phyloP scores from a whole-genome alignment of 2,888 invertebrate genomes.

The Idaea aversata region DNA sequence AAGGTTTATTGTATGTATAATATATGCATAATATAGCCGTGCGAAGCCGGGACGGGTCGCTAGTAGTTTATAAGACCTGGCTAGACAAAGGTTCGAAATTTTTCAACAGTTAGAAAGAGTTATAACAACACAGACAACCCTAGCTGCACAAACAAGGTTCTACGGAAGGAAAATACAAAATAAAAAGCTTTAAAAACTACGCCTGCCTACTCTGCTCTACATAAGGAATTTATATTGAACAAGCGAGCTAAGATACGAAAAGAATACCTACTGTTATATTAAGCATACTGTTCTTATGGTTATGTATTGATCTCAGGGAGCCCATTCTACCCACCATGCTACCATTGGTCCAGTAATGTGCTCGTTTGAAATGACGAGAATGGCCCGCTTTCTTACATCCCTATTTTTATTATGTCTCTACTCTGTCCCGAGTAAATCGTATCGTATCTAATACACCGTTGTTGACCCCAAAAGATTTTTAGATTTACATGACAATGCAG shows the following conservation, averaged over 20 bases:
- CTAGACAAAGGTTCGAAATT: not conserved
- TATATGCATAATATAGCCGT: too few species aligned
- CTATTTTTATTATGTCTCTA: constrained; percentile 43
- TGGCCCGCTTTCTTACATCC: constrained; percentile 36
- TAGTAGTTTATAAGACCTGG: too few species aligned
- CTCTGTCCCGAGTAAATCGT: constrained; percentile 40
- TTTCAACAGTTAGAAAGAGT: too few species aligned
- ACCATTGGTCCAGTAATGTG: constrained; percentile 31
- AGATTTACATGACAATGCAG: constrained; percentile 40
- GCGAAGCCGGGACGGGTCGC: too few species aligned
- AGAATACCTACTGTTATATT: constrained; percentile 18
- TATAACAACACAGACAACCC: not conserved
- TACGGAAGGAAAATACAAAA: constrained; percentile 22
- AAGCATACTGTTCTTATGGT: constrained; percentile 27
- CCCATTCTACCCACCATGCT: constrained; percentile 27
- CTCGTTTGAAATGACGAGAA: constrained; percentile 41
- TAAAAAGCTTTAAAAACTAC: constrained; percentile 27
- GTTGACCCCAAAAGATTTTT: constrained; percentile 44
- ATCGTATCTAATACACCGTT: constrained; percentile 29
- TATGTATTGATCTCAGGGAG: constrained; percentile 36
- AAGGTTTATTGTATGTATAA: too few species aligned
- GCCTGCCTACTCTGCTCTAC: constrained; percentile 21
- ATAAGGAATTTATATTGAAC: constrained; percentile 34
- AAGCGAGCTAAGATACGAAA: constrained; percentile 25
- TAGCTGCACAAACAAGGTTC: constrained; percentile 2